phyloP scores from a whole-genome alignment of 53 echinoderm and acorn worm species.

The Astropecten irregularis region DNA sequence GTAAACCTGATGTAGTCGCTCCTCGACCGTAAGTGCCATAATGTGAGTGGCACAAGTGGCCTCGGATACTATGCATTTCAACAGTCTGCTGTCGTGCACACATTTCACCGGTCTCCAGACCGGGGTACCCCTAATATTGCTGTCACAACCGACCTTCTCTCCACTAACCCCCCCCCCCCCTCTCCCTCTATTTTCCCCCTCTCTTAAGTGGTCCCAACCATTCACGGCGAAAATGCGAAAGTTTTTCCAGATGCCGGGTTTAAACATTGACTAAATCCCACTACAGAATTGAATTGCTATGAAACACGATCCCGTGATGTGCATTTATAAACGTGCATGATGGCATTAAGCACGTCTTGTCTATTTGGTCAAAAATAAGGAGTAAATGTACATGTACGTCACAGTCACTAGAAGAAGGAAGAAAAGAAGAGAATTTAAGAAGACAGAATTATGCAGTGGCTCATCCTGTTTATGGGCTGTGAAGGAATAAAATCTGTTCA shows the following conservation, averaged over 20 bases:
- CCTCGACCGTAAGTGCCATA: slow-evolving; percentile 31
- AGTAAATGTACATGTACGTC: too few species aligned
- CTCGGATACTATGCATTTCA: neutral
- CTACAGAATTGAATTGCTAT: neutral
- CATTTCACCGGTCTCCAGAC: too few species aligned
- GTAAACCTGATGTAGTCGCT: slow-evolving; percentile 19
- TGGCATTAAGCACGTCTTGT: neutral
- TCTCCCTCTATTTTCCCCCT: neutral
- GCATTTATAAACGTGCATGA: neutral
- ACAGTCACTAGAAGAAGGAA: too few species aligned
- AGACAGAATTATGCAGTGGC: too few species aligned
- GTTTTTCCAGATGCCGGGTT: slow-evolving; percentile 48
- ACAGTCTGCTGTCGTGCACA: neutral
- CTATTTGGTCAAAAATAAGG: neutral
- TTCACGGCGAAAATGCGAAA: slow-evolving; percentile 13
- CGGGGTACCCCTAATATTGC: slow-evolving; percentile 10
- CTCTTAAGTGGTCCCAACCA: slow-evolving; percentile 1
- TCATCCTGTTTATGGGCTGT: too few species aligned
- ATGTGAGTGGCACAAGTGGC: slow-evolving; percentile 33
- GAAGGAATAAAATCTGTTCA: too few species aligned
- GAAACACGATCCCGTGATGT: neutral
- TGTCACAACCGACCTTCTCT: too few species aligned
- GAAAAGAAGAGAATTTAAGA: too few species aligned
- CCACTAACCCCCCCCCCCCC: neutral
- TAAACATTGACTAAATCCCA: slow-evolving; percentile 21